Base-by-base conservation (phyloP, 2,888 invertebrate species). In the Oegoconia quadripuncta region DNA sequence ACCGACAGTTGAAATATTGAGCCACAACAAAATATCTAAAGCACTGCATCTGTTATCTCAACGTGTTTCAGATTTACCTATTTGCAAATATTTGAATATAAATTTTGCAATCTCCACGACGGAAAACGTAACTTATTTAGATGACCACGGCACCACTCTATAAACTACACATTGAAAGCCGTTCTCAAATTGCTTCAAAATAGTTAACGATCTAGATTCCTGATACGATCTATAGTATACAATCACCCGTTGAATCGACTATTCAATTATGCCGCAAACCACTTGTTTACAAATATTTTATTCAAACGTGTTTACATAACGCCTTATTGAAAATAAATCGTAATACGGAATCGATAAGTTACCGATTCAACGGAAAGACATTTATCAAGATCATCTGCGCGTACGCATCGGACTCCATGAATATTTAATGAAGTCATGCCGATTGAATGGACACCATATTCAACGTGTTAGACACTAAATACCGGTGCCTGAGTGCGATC, bases 31-130 rank as follows among this genome's bases (percentile, higher is more conserved):
- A 61, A 56, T 54, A 64, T 61, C 53, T 55, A 42, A 56, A 50
- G 37, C 50, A 62, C 62, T 63, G 51, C 50, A 43, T 55, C 57
- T 46, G 37, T 57, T 61, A 63, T 60, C 59, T 49, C 40, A 55
- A 60, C 64, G 63, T 62, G 59, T 68, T 68, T 69, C 67, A 64
- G 59, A 63, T 52, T 59, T 60, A 53, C 62, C 66, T 56, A 66
- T 68, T 72, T 65, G 59, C 68, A 72, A 75, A 72, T 69, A 74
- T 72, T 70, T 73, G 67, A 64, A 64, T 68, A 62, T 59, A 62
- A 71, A 65, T 67, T 72, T 66, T 60, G 62, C 71, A 72, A 74
- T 59, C 57, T 50, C 47, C 44, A 37, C 56, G 55, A 52, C 55
- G 55, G 58, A 57, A 63, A 60, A 53, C 47, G 55, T 57, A 46